A percentile compares a stretch with the other conserved stretches of the same genome.
These are phyloP conservation scores for Augochlora pura DNA, from an alignment of 1,140 invertebrate species.

Conservation along the genomic window DNA sequence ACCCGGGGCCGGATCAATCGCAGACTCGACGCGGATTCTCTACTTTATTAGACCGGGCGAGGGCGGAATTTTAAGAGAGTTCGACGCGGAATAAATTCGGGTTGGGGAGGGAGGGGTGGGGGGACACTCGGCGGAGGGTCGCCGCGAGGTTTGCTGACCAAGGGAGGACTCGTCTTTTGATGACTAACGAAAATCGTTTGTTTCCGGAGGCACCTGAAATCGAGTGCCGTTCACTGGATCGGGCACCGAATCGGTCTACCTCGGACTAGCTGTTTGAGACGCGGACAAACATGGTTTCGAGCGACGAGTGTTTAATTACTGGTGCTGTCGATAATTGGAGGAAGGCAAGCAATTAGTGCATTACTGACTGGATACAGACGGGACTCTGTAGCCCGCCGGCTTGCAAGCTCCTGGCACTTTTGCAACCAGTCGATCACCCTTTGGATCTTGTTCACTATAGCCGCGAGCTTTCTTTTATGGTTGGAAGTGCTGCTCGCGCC, in stretches of 20 bases:
- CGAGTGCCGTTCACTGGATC: background rate
- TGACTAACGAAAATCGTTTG: background rate
- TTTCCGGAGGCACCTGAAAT: background rate
- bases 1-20: conserved; percentile 23
- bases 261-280: background rate
- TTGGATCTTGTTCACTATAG: no score
- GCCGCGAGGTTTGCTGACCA: conserved; percentile 14
- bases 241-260: no score
- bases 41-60: conserved; percentile 7
- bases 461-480: no score
- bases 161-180: conserved; percentile 8
- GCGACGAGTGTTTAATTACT: background rate
- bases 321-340: background rate
- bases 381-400: no score
- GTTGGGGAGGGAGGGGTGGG: no score
- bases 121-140: background rate
- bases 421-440: no score
- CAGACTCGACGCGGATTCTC: background rate
- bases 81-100: conserved; percentile 10
- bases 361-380: background rate
- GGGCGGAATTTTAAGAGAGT: conserved; percentile 1
- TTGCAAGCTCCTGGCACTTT: no score
- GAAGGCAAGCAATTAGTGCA: background rate
- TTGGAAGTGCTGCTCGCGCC: no score
- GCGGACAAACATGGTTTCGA: background rate